Evolutionary conservation across 2,888 invertebrate genomes (phyloP).

Genomic region (Scelioninae gen. 2): DNA sequence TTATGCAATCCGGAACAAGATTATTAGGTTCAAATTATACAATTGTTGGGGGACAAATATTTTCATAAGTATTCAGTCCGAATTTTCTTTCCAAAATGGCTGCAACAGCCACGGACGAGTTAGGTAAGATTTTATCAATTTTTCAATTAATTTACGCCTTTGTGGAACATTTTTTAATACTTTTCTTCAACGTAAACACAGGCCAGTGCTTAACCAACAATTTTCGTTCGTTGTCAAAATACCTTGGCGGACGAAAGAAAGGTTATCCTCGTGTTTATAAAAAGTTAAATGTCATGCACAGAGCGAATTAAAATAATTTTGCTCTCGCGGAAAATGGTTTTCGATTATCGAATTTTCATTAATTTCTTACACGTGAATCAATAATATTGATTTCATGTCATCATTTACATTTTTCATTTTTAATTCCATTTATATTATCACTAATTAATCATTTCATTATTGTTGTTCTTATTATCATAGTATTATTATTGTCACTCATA

Average conservation of each 20-base stretch:
- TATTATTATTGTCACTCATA: too few species aligned
- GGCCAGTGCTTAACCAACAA: neutral
- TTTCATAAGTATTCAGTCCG: constrained; percentile 3
- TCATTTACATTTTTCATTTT: too few species aligned
- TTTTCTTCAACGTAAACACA: neutral
- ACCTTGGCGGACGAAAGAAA: neutral
- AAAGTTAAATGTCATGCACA: constrained; percentile 69
- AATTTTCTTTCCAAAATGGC: constrained; percentile 38
- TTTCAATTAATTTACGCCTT: neutral
- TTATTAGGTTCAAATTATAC: neutral
- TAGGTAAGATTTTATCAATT: constrained; percentile 29
- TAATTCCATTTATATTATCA: too few species aligned
- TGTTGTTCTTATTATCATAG: too few species aligned
- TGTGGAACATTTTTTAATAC: neutral
- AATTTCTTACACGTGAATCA: too few species aligned
- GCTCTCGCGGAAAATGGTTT: too few species aligned
- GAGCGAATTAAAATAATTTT: neutral
- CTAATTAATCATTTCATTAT: too few species aligned
- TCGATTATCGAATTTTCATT: too few species aligned
- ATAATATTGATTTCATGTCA: too few species aligned
- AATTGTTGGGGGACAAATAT: constrained; percentile 6
- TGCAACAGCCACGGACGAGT: constrained; percentile 42
- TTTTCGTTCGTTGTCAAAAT: neutral
- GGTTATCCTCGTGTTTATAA: constrained; percentile 15
- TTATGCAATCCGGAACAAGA: neutral